Evolutionary conservation across 2,797 vertebrate genomes (phyloP).

Genomic region (Smutsia gigantea): DNA sequence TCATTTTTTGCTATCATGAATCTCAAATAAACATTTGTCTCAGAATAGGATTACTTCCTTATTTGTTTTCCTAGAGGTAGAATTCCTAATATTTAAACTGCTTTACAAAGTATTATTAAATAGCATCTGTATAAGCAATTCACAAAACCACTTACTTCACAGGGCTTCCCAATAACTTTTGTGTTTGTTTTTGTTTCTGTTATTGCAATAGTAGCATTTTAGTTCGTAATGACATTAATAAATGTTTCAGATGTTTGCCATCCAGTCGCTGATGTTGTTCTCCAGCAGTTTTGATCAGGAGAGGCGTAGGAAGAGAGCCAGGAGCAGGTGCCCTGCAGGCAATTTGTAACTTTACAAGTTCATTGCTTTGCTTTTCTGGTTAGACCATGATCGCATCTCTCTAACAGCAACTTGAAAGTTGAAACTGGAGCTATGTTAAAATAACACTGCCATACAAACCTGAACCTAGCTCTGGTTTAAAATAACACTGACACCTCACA

Average conservation of each 20-base stretch:
- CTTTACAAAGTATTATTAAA: not conserved
- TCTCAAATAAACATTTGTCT: not conserved
- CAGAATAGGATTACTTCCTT: not conserved
- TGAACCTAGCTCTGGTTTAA: not conserved
- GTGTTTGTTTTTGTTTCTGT: not conserved
- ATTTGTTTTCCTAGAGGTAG: not conserved
- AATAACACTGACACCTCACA: not conserved
- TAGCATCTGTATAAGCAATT: rapidly evolving
- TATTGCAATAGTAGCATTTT: rapidly evolving
- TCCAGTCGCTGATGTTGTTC: not conserved
- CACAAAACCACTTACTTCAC: not conserved
- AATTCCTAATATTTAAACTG: not conserved
- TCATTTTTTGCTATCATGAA: not conserved
- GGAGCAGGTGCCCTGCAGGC: not conserved
- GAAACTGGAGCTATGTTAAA: not conserved
- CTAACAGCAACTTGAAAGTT: not conserved
- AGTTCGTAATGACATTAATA: not conserved
- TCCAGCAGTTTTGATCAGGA: not conserved
- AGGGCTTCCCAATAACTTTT: not conserved
- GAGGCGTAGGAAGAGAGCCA: not conserved
- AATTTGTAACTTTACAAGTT: not conserved
- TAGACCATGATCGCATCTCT: rapidly evolving
- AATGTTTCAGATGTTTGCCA: not conserved
- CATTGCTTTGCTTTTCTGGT: not conserved
- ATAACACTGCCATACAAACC: not conserved